Evolutionary conservation across 2,113 vertebrate species (phyloP).

Genomic region (Percopsis transmontana): DNA sequence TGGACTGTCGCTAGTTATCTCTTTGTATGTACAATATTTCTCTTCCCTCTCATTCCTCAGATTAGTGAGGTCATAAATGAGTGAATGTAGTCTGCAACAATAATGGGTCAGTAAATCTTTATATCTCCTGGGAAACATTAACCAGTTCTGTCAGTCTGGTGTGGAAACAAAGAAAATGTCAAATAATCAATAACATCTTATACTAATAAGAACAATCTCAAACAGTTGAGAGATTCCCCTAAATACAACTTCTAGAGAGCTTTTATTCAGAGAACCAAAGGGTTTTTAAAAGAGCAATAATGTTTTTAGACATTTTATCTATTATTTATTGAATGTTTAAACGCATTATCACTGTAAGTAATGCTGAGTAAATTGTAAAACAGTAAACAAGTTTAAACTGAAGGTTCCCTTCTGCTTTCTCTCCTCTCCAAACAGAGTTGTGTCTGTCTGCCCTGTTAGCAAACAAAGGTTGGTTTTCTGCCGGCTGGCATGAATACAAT

Average conservation of each 20-base stretch:
- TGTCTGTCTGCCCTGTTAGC: not conserved
- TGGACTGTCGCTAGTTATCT: not conserved
- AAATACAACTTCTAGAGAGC: no score
- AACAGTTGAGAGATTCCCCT: not conserved
- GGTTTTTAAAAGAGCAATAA: no score
- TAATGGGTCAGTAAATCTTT: conserved; percentile 32
- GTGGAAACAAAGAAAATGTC: not conserved
- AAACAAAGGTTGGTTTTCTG: not conserved
- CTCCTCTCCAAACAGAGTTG: not conserved
- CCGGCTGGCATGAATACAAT: not conserved
- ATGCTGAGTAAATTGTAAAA: not conserved
- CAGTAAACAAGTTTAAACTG: not conserved
- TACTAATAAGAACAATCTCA: not conserved
- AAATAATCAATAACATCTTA: conserved; percentile 11
- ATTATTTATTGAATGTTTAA: not conserved
- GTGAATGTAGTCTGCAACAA: not conserved
- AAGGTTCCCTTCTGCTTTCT: not conserved
- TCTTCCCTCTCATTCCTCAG: not conserved
- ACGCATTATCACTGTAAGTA: not conserved
- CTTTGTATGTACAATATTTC: not conserved
- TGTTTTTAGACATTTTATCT: no score
- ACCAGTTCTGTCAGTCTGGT: not conserved
- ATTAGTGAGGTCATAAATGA: conserved; percentile 11
- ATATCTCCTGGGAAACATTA: conserved; percentile 1
- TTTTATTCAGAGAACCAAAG: no score